These are phyloP conservation scores for Penaeus monodon DNA, from an alignment of 2,888 invertebrate species.

Conservation along the genomic window DNA sequence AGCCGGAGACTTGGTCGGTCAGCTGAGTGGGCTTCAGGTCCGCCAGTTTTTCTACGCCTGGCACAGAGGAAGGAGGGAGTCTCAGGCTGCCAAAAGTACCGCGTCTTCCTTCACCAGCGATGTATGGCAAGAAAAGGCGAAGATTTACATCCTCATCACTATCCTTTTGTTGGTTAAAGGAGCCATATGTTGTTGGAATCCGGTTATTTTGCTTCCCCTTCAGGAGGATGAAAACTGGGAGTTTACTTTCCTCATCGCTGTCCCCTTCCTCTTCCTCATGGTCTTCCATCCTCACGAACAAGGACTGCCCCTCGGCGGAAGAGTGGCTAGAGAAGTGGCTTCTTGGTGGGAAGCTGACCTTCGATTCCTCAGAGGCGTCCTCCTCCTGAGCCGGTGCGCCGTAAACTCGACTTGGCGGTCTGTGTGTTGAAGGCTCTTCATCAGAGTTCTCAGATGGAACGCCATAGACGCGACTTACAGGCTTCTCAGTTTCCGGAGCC, in stretches of 20 bases:
- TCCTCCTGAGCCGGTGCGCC: background rate
- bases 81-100: slow-evolving; percentile 16
- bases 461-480: too few species aligned
- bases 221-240: slow-evolving; percentile 24
- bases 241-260: background rate
- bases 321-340: background rate
- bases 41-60: background rate
- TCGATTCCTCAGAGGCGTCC: background rate
- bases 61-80: slow-evolving; percentile 15
- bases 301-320: background rate
- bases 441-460: background rate
- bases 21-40: slow-evolving; percentile 17
- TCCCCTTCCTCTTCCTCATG: background rate
- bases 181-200: background rate
- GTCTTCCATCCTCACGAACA: background rate
- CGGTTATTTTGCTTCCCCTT: background rate
- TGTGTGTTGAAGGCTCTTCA: background rate
- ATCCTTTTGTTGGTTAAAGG: background rate
- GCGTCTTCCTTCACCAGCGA: slow-evolving; percentile 6
- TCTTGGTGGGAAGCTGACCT: background rate
- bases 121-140: slow-evolving; percentile 26
- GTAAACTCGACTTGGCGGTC: background rate
- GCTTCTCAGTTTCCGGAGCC: too few species aligned
- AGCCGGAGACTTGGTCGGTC: slow-evolving; percentile 10
- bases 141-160: slow-evolving; percentile 14